Evolutionary conservation across 2,113 vertebrate genomes (phyloP).

Genomic region (Crotalus horridus): DNA sequence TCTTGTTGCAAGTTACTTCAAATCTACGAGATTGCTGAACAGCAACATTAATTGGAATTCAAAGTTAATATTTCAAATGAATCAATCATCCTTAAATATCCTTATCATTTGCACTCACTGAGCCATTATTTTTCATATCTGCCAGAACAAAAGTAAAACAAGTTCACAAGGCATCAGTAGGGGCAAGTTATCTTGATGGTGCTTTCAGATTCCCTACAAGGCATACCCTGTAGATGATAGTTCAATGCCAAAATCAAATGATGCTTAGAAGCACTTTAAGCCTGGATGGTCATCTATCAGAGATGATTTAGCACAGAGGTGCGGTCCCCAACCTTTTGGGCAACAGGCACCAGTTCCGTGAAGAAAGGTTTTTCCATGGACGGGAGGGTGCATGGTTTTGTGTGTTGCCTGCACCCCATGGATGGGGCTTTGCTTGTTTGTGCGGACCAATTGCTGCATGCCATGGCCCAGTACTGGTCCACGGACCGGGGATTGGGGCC

Average conservation of each 20-base stretch:
- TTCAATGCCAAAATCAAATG: not conserved
- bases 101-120: not conserved
- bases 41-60: accelerated
- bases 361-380: too few species aligned
- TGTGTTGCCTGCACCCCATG: too few species aligned
- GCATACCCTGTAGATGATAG: not conserved
- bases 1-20: too few species aligned
- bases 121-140: not conserved
- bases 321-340: too few species aligned
- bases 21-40: not conserved
- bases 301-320: not conserved
- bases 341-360: too few species aligned
- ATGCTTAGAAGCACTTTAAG: not conserved
- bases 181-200: not conserved
- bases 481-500: too few species aligned
- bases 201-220: not conserved
- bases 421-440: too few species aligned
- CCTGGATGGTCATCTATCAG: not conserved
- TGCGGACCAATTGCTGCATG: too few species aligned
- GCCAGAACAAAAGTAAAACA: not conserved
- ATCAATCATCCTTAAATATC: not conserved
- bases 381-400: too few species aligned
- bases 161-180: not conserved
- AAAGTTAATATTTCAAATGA: not conserved
- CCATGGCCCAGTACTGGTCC: too few species aligned